Evolutionary conservation across 2,888 invertebrate species (phyloP), one percentile per base, ranked within the genome.

Genomic region (Panorpa germanica): DNA sequence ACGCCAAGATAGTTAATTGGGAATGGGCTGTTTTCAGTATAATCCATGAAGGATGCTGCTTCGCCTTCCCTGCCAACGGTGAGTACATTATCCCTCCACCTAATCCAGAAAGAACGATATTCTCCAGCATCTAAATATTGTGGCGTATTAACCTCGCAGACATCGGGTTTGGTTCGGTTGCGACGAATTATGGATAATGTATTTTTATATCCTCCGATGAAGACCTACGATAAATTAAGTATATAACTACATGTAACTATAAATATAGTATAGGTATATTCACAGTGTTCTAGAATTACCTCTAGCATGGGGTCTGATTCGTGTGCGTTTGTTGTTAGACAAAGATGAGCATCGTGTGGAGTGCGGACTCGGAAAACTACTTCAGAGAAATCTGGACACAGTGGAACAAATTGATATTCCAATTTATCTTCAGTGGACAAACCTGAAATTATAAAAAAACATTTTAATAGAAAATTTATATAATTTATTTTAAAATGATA

Each of bases 131-230:
- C 70, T 39, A 86, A 53, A 40, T 82, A 70, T 34, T 62, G 65
- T 1, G 77, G 78, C 0, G 82, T 83, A 17, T 70, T 65, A 4
- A 59, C 61, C 49, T 73, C 70, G 8, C 63, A 68, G 37, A 69
- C 70, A 31, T 81, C 80, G 3, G 82, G 80, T 52, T 81, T 69
- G 36, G 66, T 57, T 47, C 67, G 65, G 55, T 85, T 80, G 46
- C 68, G 72, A 34, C 85, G 71, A 46, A 83, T 80, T 2, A 81
- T 75, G 18, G 80, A 81, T 55, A 81, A 83, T 37, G 65, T 59
- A 52, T 88, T 86, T 14, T 67, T 66, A 88, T 86, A 90, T 17
- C 86, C 86, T 16, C 88, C 88, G 43, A 90, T 63, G 55, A 86
- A 80, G 30, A 88, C 49, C 71, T 71, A 47, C 14, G 45, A 45